Base-by-base conservation (phyloP, 2,113 vertebrate species). In the Malaclemys terrapin region DNA sequence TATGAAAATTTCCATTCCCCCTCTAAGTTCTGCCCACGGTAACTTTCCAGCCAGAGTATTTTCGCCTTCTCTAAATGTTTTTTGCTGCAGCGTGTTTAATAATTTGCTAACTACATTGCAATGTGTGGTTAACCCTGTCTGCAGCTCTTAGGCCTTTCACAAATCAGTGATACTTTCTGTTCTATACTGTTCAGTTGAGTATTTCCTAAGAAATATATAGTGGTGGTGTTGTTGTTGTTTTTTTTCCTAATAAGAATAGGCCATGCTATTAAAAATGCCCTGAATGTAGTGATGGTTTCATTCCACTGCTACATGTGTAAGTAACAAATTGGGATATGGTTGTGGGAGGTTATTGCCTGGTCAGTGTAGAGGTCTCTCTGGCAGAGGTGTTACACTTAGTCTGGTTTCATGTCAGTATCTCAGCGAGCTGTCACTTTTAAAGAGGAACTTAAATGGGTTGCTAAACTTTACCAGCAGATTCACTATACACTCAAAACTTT, bases 381-480 rank as follows among this genome's bases (percentile, higher is more conserved):
- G 65, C 65, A 38, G n/a, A 72, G 65, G 65, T 72, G 19, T 22
- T 38, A 22, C n/a, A n/a, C n/a, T n/a, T n/a, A n/a, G n/a, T n/a
- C n/a, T n/a, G n/a, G n/a, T n/a, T n/a, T n/a, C n/a, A n/a, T n/a
- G n/a, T n/a, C n/a, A n/a, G n/a, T 24, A 38, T 8, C 13, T 52
- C 24, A 16, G 38, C 22, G 2, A 42, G 50, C 14, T 45, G n/a
- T 45, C n/a, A 76, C 10, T 86, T 25, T 38, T 1, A 19, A 49
- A n/a, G 86, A 76, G 92, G 89, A 96, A 72, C 92, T 52, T 81
- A 81, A 0, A 80, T 76, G 45, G 87, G 75, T 88, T 82, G 80
- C 79, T 53, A 56, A 94, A 97, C 89, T 96, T 94, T 76, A 38
- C 80, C 82, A n/a, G 76, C 50, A 69, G 82, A 20, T 16, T 45